These are phyloP conservation scores for Phengaris alcon DNA, from an alignment of 2,888 invertebrate species.

Conservation along the genomic window DNA sequence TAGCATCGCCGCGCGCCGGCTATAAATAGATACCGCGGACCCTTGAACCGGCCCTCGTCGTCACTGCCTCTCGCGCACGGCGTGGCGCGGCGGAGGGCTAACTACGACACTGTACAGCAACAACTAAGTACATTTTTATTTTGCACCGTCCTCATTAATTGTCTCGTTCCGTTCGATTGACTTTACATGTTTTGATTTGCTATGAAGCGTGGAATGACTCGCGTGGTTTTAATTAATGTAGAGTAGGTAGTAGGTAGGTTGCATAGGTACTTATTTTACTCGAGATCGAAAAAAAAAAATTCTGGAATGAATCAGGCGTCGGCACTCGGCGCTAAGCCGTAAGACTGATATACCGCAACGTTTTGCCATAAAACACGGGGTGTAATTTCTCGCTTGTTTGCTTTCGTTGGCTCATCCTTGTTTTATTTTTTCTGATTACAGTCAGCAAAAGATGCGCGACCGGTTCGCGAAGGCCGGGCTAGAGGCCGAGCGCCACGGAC, in stretches of 20 bases:
- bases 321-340: conserved; percentile 35
- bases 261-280: not conserved
- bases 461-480: conserved; percentile 74
- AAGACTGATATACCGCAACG: conserved; percentile 60
- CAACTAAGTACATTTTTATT: conserved; percentile 26
- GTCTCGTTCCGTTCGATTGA: not conserved
- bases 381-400: conserved; percentile 65
- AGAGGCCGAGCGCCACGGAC: conserved; percentile 49
- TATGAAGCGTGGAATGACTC: not conserved
- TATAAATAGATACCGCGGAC: conserved; percentile 75
- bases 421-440: conserved; percentile 68
- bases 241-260: not conserved
- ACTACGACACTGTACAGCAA: conserved; percentile 40
- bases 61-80: conserved; percentile 50
- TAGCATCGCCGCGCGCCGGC: conserved; percentile 65
- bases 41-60: conserved; percentile 74
- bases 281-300: not conserved
- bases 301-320: not conserved
- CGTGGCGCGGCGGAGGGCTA: conserved; percentile 49
- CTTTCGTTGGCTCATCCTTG: conserved; percentile 68
- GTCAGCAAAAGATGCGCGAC: conserved; percentile 71
- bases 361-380: conserved; percentile 68
- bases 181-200: conserved; percentile 15
- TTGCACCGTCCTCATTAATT: conserved; percentile 4
- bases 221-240: not conserved